Base-by-base conservation (phyloP, 2,888 invertebrate genomes). In the Andrena fulva region DNA sequence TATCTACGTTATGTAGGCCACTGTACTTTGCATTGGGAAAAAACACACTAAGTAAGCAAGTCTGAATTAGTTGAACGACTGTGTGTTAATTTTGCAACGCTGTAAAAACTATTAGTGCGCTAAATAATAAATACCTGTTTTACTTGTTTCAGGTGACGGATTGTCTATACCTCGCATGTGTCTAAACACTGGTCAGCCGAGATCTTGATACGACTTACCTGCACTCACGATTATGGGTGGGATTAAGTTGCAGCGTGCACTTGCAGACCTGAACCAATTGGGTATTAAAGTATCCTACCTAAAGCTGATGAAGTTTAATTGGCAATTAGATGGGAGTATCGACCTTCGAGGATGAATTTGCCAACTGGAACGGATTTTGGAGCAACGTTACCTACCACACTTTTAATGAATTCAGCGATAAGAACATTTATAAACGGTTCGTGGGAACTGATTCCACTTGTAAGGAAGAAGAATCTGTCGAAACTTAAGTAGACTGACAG, bases 101-200 rank as follows among this genome's bases (percentile, higher is more conserved):
- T 12, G 0, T 8, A 6, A 0, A 3, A 4, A 12, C 4, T 10
- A 16, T 27, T 27, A 10, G n/a, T 33, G 3, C 7, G 2, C 20
- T 33, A 8, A 52, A 3, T 79, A 59, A 79, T 48, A n/a, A 42
- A 29, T 48, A 20, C 7, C 10, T 56, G 4, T 27, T 63, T 68
- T 3, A 16, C 62, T 31, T 72, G 71, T 80, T 80, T 2, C 80
- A 80, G 80, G 48, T 70, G 59, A 16, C 10, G n/a, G 35, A 42
- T 35, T 5, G 8, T 27, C 6, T n/a, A 31, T 4, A 16, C 20
- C 8, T 24, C 8, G 31, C 10, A 12, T 20, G 12, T 63, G 27
- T 27, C 5, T 48, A 50, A 2, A 60, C 12, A 8, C 2, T 16
- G 6, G 31, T 24, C n/a, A 33, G 33, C 31, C n/a, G 10, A 24